These are phyloP conservation scores for Glossosoma conforme DNA, from an alignment of 1,140 invertebrate genomes.

Conservation along the genomic window DNA sequence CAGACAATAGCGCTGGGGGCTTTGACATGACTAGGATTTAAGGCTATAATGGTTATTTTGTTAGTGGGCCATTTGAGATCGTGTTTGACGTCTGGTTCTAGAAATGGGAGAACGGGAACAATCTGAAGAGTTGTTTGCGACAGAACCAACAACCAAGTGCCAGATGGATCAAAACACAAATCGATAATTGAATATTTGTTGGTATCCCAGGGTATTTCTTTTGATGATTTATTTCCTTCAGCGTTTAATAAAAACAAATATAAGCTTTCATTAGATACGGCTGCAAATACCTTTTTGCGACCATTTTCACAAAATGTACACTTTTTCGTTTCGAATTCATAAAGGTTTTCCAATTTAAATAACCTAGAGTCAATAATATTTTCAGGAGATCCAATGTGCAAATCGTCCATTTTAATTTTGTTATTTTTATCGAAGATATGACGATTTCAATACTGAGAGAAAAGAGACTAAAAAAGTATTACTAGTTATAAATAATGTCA, in stretches of 20 bases:
- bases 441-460: no score
- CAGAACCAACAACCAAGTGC: constrained; percentile 56
- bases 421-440: no score
- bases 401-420: no score
- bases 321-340: constrained; percentile 18
- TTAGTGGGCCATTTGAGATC: constrained; percentile 15
- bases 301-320: constrained; percentile 23
- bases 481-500: no score
- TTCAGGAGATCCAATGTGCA: background rate
- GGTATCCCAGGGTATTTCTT: constrained; percentile 52
- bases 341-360: constrained; percentile 17
- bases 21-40: constrained; percentile 10
- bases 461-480: no score
- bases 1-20: constrained; percentile 19
- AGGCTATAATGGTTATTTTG: constrained; percentile 10
- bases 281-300: constrained; percentile 15
- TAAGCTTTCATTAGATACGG: constrained; percentile 12
- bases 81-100: constrained; percentile 12
- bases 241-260: constrained; percentile 11
- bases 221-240: constrained; percentile 42
- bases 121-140: constrained; percentile 12
- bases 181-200: constrained; percentile 50
- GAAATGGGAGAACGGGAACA: constrained; percentile 13
- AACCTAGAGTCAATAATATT: constrained; percentile 9
- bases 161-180: constrained; percentile 60